Evolutionary conservation across 2,797 vertebrate genomes (phyloP).

Genomic region (Neosilurus hyrtlii): DNA sequence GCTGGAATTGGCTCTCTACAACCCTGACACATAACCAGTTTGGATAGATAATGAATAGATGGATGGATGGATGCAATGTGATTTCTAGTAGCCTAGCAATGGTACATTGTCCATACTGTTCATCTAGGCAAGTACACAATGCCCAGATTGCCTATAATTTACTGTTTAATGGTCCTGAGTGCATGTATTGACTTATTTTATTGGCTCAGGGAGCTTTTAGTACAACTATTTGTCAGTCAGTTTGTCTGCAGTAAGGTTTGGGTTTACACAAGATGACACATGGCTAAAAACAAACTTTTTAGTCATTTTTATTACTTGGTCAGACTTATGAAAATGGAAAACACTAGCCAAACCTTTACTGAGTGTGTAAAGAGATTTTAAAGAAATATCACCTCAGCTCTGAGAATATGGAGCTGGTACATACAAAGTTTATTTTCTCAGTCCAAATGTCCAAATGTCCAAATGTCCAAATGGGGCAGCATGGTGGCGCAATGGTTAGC

Average conservation of each 20-base stretch:
- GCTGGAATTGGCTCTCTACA: no score
- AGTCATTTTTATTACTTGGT: background rate
- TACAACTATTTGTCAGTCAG: no score
- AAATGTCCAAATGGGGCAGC: background rate
- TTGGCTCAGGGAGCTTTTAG: no score
- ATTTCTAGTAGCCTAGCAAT: slow-evolving; percentile 11
- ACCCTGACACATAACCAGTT: no score
- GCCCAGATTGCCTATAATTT: slow-evolving; percentile 38
- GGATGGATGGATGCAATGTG: slow-evolving; percentile 25
- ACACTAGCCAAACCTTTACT: background rate
- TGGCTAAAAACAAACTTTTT: no score
- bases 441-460: background rate
- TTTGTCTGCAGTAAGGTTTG: no score
- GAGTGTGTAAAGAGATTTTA: background rate
- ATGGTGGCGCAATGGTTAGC: no score
- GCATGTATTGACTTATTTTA: background rate
- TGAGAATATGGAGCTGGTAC: background rate
- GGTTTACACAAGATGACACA: no score
- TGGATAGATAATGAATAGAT: no score
- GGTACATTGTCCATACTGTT: slow-evolving; percentile 30
- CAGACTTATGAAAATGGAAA: background rate
- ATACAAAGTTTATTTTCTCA: background rate
- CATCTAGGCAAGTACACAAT: slow-evolving; percentile 28
- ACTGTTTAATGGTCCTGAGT: slow-evolving; percentile 8
- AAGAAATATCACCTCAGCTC: background rate